phyloP scores from a whole-genome alignment of 2,113 vertebrate species.

The Poecilia latipinna region DNA sequence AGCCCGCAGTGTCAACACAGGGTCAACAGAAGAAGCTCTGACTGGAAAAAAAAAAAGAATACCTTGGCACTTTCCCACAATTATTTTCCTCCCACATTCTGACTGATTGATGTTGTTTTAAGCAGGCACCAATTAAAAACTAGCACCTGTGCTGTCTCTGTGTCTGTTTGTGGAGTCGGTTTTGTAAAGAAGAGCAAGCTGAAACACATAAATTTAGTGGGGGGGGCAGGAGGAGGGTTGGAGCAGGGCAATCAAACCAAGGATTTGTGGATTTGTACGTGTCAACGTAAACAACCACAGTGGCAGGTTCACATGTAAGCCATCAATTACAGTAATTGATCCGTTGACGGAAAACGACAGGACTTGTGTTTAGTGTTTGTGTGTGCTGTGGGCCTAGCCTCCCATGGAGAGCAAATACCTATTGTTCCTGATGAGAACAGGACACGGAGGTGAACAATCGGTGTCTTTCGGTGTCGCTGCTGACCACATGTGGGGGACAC shows the following conservation, averaged over 20 bases:
- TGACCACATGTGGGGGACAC: slow-evolving; percentile 45
- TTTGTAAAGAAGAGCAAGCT: slow-evolving; percentile 50
- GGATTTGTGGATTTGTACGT: slow-evolving; percentile 40
- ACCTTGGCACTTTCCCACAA: slow-evolving; percentile 58
- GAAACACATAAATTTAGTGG: slow-evolving; percentile 28
- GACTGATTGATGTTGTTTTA: slow-evolving; percentile 47
- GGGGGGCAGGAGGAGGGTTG: slow-evolving; percentile 2
- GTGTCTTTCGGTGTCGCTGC: slow-evolving; percentile 52
- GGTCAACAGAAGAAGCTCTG: slow-evolving; percentile 60
- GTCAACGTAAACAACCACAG: slow-evolving; percentile 13
- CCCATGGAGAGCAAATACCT: slow-evolving; percentile 65
- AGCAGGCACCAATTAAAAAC: slow-evolving; percentile 31
- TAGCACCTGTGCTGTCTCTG: slow-evolving; percentile 56
- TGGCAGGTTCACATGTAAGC: slow-evolving; percentile 45
- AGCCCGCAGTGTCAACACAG: slow-evolving; percentile 53
- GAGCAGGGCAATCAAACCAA: slow-evolving; percentile 14
- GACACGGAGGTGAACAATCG: slow-evolving; percentile 51
- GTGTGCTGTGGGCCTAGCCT: slow-evolving; percentile 58
- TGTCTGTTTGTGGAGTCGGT: slow-evolving; percentile 37
- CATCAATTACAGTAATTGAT: slow-evolving; percentile 63
- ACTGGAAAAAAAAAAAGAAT: slow-evolving; percentile 38
- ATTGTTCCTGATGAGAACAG: slow-evolving; percentile 54
- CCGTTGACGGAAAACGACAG: slow-evolving; percentile 25
- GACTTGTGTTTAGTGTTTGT: slow-evolving; percentile 50
- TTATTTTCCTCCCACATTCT: slow-evolving; percentile 29